Percentiles rank a stretch among this genome's conserved stretches.
These are phyloP conservation scores for Chydorus sphaericus DNA, from an alignment of 2,888 invertebrate species.

Conservation along the genomic window DNA sequence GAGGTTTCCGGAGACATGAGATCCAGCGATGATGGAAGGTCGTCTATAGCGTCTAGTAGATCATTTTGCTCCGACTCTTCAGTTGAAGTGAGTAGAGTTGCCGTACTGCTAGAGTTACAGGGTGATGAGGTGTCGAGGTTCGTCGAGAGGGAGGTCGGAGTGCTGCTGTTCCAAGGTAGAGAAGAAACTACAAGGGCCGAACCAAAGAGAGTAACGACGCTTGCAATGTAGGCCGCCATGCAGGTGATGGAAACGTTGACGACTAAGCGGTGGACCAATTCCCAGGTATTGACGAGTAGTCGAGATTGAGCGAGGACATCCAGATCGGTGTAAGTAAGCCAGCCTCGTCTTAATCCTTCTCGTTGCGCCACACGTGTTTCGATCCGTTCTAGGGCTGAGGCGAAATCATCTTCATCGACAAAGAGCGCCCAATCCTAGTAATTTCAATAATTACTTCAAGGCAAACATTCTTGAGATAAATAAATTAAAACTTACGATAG, in stretches of 20 bases:
- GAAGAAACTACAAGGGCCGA: slow-evolving; percentile 36
- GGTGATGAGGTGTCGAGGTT: not conserved
- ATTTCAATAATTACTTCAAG: slow-evolving; percentile 6
- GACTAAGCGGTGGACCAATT: slow-evolving; percentile 36
- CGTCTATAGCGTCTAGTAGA: no score
- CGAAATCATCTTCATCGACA: slow-evolving; percentile 59
- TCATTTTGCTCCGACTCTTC: no score
- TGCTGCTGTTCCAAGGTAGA: slow-evolving; percentile 18
- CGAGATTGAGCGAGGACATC: slow-evolving; percentile 37
- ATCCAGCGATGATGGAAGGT: no score
- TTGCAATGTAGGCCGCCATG: slow-evolving; percentile 43
- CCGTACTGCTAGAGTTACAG: no score
- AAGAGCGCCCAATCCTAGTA: slow-evolving; percentile 70
- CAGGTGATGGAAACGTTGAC: slow-evolving; percentile 39
- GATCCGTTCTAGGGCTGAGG: slow-evolving; percentile 48
- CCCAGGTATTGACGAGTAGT: slow-evolving; percentile 18
- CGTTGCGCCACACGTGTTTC: slow-evolving; percentile 56
- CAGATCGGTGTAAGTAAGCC: slow-evolving; percentile 70
- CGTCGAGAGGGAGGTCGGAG: not conserved
- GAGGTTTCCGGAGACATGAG: no score
- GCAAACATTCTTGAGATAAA: slow-evolving; percentile 6
- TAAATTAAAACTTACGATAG: slow-evolving; percentile 52
- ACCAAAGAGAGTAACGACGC: slow-evolving; percentile 42
- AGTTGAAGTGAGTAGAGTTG: no score
- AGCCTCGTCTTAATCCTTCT: slow-evolving; percentile 56